Evolutionary conservation across 2,888 invertebrate species (phyloP).

Genomic region (Nebria brevicollis): DNA sequence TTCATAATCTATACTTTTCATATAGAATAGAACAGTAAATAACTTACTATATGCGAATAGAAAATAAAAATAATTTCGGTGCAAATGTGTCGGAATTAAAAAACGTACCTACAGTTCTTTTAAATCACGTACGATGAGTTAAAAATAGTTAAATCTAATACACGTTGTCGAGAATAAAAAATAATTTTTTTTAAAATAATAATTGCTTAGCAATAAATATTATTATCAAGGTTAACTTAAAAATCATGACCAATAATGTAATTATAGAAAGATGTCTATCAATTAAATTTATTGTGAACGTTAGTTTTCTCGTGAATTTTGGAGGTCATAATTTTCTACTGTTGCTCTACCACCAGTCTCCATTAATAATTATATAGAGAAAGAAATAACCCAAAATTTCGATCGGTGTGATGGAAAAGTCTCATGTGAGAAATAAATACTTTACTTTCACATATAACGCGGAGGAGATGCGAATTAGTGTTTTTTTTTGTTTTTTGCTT

Average conservation of each 20-base stretch:
- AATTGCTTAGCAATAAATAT: neutral
- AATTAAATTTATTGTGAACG: neutral
- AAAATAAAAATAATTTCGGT: too few relatives aligned
- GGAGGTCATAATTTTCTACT: neutral
- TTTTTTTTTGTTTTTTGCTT: constrained; percentile 3
- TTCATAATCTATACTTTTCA: neutral
- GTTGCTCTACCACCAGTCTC: neutral
- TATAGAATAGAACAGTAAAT: neutral
- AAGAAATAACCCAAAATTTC: neutral
- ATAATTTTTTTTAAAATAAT: neutral
- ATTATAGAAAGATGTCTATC: neutral
- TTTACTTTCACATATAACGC: constrained; percentile 34
- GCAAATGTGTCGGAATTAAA: too few relatives aligned
- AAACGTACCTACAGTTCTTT: too few relatives aligned
- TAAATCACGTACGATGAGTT: neutral
- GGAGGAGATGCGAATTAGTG: constrained; percentile 10
- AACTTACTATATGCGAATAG: too few relatives aligned
- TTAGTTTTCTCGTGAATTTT: neutral
- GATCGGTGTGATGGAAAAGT: constrained; percentile 18
- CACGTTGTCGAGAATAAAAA: neutral
- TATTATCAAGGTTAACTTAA: neutral
- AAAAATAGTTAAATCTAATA: neutral
- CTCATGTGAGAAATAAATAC: constrained; percentile 31
- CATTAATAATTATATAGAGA: neutral
- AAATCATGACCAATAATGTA: neutral